Evolutionary conservation across 2,888 invertebrate genomes (phyloP), one percentile per base, ranked within the genome.

Genomic region (Helobdella robusta): DNA sequence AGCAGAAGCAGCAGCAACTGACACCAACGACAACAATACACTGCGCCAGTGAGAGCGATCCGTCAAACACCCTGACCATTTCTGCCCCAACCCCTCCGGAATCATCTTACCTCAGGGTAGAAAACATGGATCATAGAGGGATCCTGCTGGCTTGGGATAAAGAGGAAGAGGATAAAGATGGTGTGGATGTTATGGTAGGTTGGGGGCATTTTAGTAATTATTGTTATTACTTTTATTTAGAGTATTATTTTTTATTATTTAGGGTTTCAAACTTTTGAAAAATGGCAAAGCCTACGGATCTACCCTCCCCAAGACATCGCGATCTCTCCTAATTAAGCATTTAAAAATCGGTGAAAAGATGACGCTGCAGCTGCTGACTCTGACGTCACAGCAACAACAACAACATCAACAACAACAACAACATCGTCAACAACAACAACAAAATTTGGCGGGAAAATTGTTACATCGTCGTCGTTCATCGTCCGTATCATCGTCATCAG

Each of bases 191-290:
- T 46, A 30, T 11, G 6, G 70, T 77, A 44, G 20, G 8, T 52
- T 20, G 8, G 11, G 11, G 25, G 30, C 11, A 11, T 32, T 30
- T 58, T 58, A 11, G 25, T 48, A 2, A 1, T 50, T 30, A n/a
- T 25, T 30, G 23, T 8, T 30, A 15, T 18, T 8, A 15, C 6
- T 44, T 8, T 44, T 35, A 46, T 35, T 44, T 18, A 60, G n/a
- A 23, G 36, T 60, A 54, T 54, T 36, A 44, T 56, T 48, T 1
- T 48, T 15, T 15, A 25, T 58, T 20, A 35, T 69, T 6, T 68
- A 78, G 78, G 79, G 79, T 32, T 80, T 78, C 70, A 79, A 78
- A 68, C 74, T 80, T 73, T 69, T 79, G 69, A 77, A 76, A 71
- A 75, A 79, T 72, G 76, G 77, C 20, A 74, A 74, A 52, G 70